phyloP scores from a whole-genome alignment of 1,140 invertebrate genomes.

The Manduca sexta region DNA sequence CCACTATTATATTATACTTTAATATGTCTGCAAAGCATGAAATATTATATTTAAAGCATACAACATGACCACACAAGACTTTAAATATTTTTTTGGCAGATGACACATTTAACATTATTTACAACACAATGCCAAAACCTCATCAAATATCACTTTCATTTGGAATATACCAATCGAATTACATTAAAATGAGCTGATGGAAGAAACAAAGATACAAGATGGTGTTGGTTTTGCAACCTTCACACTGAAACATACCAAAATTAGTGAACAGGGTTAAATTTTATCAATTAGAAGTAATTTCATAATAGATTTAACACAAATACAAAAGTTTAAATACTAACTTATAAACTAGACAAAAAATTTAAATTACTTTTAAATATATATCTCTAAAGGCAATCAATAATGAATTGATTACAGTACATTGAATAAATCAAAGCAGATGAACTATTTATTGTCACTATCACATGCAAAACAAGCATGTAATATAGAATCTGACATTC shows the following conservation, averaged over 20 bases:
- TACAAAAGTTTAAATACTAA: conserved; percentile 16
- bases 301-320: conserved; percentile 8
- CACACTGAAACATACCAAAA: no score
- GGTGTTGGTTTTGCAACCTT: no score
- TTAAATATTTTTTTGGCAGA: conserved; percentile 26
- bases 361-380: conserved; percentile 5
- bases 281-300: no score
- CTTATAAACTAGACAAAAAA: conserved; percentile 14
- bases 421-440: background rate
- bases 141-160: no score
- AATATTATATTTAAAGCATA: conserved; percentile 20
- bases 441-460: background rate
- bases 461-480: background rate
- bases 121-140: conserved; percentile 12
- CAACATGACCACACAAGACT: conserved; percentile 22
- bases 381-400: conserved; percentile 5
- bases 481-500: background rate
- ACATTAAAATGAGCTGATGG: no score
- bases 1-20: conserved; percentile 24
- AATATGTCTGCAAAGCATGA: conserved; percentile 24
- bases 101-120: conserved; percentile 30
- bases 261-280: no score
- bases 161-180: no score
- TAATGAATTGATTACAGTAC: background rate
- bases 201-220: no score